Evolutionary conservation across 2,888 invertebrate species (phyloP).

Genomic region (Sialis fuliginosa): DNA sequence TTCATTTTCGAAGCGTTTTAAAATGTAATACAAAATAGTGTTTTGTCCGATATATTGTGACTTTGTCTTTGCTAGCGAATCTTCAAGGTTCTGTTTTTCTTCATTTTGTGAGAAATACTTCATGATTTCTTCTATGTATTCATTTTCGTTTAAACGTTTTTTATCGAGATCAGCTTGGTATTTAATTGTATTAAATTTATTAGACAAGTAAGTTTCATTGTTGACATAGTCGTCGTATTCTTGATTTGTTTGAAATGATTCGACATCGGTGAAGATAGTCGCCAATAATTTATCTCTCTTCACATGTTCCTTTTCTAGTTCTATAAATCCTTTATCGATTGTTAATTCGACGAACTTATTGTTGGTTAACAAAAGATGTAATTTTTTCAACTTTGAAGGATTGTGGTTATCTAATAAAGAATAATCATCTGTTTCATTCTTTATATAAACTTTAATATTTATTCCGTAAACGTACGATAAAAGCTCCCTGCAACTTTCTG

Average conservation of each 20-base stretch:
- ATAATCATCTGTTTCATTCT: constrained; percentile 3
- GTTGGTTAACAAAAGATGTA: constrained; percentile 4
- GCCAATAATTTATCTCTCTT: constrained; percentile 3
- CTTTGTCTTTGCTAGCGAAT: constrained; percentile 5
- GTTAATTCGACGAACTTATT: constrained; percentile 5
- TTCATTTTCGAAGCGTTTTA: neutral
- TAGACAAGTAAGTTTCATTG: constrained; percentile 1
- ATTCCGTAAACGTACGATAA: constrained; percentile 9
- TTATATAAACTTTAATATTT: constrained; percentile 8
- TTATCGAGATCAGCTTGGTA: constrained; percentile 1
- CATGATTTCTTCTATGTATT: constrained; percentile 5
- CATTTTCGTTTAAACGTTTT: constrained; percentile 2
- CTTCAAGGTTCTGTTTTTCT: constrained; percentile 6
- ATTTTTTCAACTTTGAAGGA: constrained; percentile 1
- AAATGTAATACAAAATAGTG: constrained; percentile 7
- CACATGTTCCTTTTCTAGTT: constrained; percentile 6
- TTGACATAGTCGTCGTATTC: neutral
- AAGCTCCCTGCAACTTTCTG: constrained; percentile 9
- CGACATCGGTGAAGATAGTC: neutral
- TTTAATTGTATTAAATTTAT: neutral
- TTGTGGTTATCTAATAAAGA: constrained; percentile 2
- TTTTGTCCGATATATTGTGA: constrained; percentile 6
- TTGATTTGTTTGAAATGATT: neutral
- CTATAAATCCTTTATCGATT: constrained; percentile 6
- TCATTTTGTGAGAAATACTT: constrained; percentile 5